Evolutionary conservation across 2,888 invertebrate genomes (phyloP), one percentile per base, ranked within the genome.

Genomic region (Sabatieria punctata): DNA sequence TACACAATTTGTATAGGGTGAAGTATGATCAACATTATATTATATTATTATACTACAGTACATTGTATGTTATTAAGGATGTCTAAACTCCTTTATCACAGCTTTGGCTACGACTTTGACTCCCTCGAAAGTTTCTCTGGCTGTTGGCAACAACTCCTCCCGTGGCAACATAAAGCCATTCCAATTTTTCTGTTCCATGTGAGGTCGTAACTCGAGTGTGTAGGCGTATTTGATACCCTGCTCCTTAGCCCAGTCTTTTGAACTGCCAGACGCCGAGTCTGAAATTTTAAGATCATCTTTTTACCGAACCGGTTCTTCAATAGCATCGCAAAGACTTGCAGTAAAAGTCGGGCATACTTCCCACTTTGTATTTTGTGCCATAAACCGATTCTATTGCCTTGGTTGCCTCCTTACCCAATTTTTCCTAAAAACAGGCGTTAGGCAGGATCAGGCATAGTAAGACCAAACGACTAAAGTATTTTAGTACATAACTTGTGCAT

Each of bases 251-350:
- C 61, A 61, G 46, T 61, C 61, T 3, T 57, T 56, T 1, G 57
- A 56, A 24, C 61, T 61, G 2, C 61, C 61, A 1, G 61, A 55
- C 47, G 59, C 61, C 19, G 61, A 60, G 46, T 61, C 60, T 60
- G 49, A 45, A 57, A 51, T 2, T 23, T 19, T 35, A 1, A 2
- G 2, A 15, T 15, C 36, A 22, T 4, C 15, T 36, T n/a, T 37
- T 26, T 4, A n/a, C n/a, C n/a, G n/a, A n/a, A n/a, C n/a, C n/a
- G n/a, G n/a, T n/a, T n/a, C n/a, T n/a, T n/a, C n/a, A n/a, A n/a
- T n/a, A n/a, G n/a, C n/a, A n/a, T n/a, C n/a, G n/a, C n/a, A n/a
- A n/a, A n/a, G n/a, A n/a, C n/a, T n/a, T n/a, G n/a, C n/a, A n/a
- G n/a, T n/a, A n/a, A n/a, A n/a, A n/a, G n/a, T n/a, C n/a, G n/a